A percentile compares a stretch with the other conserved stretches of the same genome.
These are phyloP conservation scores for Drosophila dives DNA, from an alignment of 2,888 invertebrate genomes.

Conservation along the genomic window DNA sequence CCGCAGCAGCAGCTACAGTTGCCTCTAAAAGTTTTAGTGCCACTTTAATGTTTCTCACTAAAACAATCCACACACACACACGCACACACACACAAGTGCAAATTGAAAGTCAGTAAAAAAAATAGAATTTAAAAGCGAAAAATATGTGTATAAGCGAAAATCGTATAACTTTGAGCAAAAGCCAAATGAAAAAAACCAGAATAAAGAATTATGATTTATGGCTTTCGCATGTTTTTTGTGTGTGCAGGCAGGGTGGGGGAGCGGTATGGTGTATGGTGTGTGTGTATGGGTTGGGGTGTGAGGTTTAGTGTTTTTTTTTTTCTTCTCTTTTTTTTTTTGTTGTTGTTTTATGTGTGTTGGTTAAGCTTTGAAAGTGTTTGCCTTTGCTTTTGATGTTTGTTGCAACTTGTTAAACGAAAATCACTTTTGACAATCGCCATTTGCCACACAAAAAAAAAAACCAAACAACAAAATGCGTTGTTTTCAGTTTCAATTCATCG, in stretches of 20 bases:
- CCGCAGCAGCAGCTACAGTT: slow-evolving; percentile 35
- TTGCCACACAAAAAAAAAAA: slow-evolving; percentile 30
- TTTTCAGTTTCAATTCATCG: slow-evolving; percentile 29
- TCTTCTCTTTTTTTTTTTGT: neutral
- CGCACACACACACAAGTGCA: slow-evolving; percentile 31
- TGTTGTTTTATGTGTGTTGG: slow-evolving; percentile 30
- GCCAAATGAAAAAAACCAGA: slow-evolving; percentile 63
- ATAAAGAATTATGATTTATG: slow-evolving; percentile 80
- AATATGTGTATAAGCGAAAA: slow-evolving; percentile 29
- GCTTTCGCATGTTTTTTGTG: slow-evolving; percentile 75
- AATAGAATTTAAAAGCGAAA: slow-evolving; percentile 23
- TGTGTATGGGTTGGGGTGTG: slow-evolving; percentile 27
- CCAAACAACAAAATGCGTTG: slow-evolving; percentile 12
- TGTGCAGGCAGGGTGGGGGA: neutral
- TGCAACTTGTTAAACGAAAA: slow-evolving; percentile 66
- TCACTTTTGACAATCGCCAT: slow-evolving; percentile 73
- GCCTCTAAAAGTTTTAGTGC: slow-evolving; percentile 64
- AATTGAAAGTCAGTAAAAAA: slow-evolving; percentile 68
- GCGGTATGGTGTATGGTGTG: neutral
- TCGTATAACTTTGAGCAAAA: slow-evolving; percentile 43
- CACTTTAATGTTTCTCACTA: slow-evolving; percentile 53
- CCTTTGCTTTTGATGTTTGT: slow-evolving; percentile 61
- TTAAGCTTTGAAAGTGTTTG: slow-evolving; percentile 63
- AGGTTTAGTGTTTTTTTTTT: slow-evolving; percentile 19
- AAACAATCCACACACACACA: slow-evolving; percentile 18